A percentile compares a stretch with the other conserved stretches of the same genome.
These are phyloP conservation scores for Sebastes iracundus DNA, from an alignment of 2,797 vertebrate species.

Conservation along the genomic window DNA sequence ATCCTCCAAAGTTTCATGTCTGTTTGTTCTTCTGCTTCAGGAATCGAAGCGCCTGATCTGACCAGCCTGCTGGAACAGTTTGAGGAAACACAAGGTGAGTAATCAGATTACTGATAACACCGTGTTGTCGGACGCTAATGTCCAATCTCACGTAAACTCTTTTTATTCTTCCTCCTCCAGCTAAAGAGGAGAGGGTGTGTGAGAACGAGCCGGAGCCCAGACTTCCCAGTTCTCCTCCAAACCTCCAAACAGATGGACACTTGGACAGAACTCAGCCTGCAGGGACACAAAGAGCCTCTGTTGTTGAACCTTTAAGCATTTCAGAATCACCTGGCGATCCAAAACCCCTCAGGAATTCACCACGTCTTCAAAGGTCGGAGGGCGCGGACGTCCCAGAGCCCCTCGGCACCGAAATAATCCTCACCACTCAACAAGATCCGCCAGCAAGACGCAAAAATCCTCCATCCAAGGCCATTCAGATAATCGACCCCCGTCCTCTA, in stretches of 20 bases:
- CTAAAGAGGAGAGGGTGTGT: constrained; percentile 75
- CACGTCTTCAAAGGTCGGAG: not conserved
- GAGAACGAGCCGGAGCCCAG: constrained; percentile 8
- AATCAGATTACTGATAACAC: not conserved
- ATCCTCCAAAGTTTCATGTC: not conserved
- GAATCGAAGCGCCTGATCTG: constrained; percentile 93
- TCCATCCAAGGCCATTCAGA: constrained; percentile 81
- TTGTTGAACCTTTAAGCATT: constrained; percentile 1
- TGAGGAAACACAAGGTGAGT: constrained; percentile 93
- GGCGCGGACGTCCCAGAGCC: constrained; percentile 53
- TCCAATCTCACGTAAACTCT: not conserved
- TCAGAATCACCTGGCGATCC: not conserved
- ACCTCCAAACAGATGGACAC: not conserved
- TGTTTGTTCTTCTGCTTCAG: constrained; percentile 66
- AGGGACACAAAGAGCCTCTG: not conserved
- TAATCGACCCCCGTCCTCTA: constrained; percentile 86
- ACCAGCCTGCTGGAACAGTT: constrained; percentile 96
- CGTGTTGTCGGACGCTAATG: not conserved
- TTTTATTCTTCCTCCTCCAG: constrained; percentile 74
- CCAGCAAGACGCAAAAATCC: constrained; percentile 66
- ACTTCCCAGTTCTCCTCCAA: not conserved
- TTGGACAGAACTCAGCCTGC: not conserved
- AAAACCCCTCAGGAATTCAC: not conserved
- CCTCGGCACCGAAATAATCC: constrained; percentile 73
- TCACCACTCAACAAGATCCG: constrained; percentile 79